Evolutionary conservation across 2,888 invertebrate species (phyloP).

Genomic region (Aspidiotus rigidus): DNA sequence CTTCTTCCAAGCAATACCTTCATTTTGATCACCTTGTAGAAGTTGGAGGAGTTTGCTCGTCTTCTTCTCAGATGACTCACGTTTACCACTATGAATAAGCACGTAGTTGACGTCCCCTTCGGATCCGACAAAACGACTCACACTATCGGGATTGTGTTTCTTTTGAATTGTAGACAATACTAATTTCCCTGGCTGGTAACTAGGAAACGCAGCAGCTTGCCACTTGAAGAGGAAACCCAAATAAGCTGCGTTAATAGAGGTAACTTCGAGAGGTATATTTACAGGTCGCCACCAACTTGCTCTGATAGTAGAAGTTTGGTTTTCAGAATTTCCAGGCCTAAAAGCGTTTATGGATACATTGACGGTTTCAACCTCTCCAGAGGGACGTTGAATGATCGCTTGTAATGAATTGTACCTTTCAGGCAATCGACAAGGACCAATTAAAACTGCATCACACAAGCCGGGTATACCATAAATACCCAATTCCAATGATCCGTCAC

Average conservation of each 20-base stretch:
- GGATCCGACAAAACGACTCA: too few species aligned
- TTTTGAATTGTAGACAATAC: too few species aligned
- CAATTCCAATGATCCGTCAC: neutral
- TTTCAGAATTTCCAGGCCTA: neutral
- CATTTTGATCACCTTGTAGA: too few species aligned
- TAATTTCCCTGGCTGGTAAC: too few species aligned
- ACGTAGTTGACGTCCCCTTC: too few species aligned
- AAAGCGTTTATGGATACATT: neutral
- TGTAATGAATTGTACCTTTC: neutral
- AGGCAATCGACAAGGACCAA: slow-evolving; percentile 10
- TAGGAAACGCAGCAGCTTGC: too few species aligned
- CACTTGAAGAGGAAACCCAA: neutral
- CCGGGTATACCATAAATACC: slow-evolving; percentile 27
- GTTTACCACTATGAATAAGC: too few species aligned
- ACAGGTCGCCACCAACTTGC: neutral
- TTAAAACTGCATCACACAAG: slow-evolving; percentile 14
- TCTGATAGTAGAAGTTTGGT: neutral
- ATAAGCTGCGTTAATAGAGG: neutral
- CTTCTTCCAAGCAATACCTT: too few species aligned
- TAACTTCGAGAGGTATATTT: neutral
- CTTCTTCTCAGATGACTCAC: too few species aligned
- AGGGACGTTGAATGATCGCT: neutral
- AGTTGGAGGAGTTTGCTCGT: too few species aligned
- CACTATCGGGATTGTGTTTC: too few species aligned
- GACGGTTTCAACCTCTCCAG: neutral